A percentile compares a stretch with the other conserved stretches of the same genome.
phyloP scores from a whole-genome alignment of 2,888 invertebrate genomes.

The Stenichneumon culpator region DNA sequence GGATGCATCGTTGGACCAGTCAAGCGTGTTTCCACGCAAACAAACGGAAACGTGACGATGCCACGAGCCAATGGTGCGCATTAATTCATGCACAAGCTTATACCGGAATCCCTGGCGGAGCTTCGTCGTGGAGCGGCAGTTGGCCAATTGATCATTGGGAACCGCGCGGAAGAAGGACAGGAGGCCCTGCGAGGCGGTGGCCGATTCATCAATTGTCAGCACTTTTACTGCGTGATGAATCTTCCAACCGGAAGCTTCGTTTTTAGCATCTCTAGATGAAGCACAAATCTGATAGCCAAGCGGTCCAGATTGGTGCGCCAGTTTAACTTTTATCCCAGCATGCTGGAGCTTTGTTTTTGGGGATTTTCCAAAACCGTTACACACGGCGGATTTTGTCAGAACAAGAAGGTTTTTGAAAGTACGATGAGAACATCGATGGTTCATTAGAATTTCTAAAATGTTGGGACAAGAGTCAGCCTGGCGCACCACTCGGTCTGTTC shows the following conservation, averaged over 20 bases:
- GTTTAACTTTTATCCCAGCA: background rate
- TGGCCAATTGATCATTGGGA: background rate
- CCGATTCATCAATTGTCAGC: background rate
- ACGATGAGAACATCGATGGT: too few species aligned
- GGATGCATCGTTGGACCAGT: constrained; percentile 12
- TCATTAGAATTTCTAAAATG: background rate
- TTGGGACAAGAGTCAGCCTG: background rate
- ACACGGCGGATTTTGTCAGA: background rate
- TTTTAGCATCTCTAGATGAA: background rate
- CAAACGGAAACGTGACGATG: constrained; percentile 6
- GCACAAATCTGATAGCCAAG: too few species aligned
- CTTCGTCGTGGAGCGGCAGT: background rate
- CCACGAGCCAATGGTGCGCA: background rate
- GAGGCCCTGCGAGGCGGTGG: background rate
- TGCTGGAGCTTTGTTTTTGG: background rate
- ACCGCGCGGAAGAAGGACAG: background rate
- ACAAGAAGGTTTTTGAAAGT: too few species aligned
- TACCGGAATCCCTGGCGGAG: background rate
- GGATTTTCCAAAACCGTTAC: background rate
- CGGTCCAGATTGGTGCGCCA: background rate
- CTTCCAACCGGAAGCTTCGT: background rate
- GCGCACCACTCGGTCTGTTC: too few species aligned
- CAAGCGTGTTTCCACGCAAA: constrained; percentile 6
- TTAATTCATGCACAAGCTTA: constrained; percentile 1
- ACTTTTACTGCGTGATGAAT: background rate